Evolutionary conservation across 2,113 vertebrate species (phyloP), one percentile per base, ranked within the genome.

Genomic region (Stegastes partitus): DNA sequence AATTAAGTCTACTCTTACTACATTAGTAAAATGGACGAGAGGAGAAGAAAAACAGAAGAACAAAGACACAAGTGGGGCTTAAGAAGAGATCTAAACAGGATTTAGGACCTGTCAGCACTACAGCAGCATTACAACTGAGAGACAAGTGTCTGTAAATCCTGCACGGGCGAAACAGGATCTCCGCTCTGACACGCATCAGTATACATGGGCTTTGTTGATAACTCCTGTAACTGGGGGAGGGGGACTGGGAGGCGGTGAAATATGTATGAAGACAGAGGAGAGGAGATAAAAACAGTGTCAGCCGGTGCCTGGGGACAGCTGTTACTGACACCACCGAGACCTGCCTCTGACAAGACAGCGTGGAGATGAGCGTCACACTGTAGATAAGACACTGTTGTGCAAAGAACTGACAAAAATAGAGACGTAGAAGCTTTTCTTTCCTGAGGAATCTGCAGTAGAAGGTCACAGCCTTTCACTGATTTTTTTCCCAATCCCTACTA

Each of bases 131-230:
- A 64, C 11, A 22, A 10, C 3, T 64, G 22, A 39, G 44, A 69
- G 23, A 39, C 10, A 71, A 56, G 39, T 53, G 22, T 56, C 58
- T 54, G 54, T 45, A 74, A 77, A 83, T 72, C 82, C 76, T 72
- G 22, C 45, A 23, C 1, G 1, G 15, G 39, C 42, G 57, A 21
- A 68, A 45, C 57, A 28, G 74, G 65, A 67, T 59, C 16, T 66
- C 67, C 2, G 49, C n/a, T 74, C 61, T 28, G 63, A 62, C 59
- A 78, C 10, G 9, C 45, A 39, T 34, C 70, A 56, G 37, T 47
- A 68, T 11, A 19, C 71, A 65, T 6, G 15, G 51, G 57, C 22
- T 70, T 54, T 55, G 34, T 11, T 44, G 59, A 82, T 53, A 47
- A 58, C 15, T 62, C 10, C 31, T 70, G 21, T 45, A 56, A 19